Evolutionary conservation across 2,888 invertebrate species (phyloP).

Genomic region (Chirona hameri): DNA sequence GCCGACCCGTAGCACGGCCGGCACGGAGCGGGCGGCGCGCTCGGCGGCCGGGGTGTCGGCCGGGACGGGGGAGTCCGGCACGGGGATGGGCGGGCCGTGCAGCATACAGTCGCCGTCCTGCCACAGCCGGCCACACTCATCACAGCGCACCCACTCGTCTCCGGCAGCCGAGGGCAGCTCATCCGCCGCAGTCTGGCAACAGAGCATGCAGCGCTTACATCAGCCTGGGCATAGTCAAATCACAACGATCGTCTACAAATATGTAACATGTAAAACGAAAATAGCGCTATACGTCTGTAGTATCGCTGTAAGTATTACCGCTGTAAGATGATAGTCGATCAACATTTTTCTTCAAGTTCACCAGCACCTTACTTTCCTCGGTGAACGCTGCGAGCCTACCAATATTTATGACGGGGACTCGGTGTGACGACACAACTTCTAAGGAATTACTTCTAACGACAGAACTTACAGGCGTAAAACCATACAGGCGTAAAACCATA

Average conservation of each 20-base stretch:
- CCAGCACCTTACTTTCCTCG: no score
- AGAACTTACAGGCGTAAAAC: no score
- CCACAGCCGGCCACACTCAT: background rate
- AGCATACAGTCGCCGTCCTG: conserved; percentile 30
- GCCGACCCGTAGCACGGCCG: conserved; percentile 42
- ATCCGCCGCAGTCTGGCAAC: background rate
- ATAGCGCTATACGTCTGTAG: no score
- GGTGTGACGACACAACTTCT: no score
- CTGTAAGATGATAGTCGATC: no score
- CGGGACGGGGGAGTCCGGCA: conserved; percentile 42
- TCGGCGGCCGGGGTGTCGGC: conserved; percentile 41
- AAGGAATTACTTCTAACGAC: no score
- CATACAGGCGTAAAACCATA: no score
- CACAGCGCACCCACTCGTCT: background rate
- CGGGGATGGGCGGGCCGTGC: conserved; percentile 41
- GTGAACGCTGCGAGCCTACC: no score
- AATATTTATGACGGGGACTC: no score
- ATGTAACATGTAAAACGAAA: no score
- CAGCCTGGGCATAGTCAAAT: background rate
- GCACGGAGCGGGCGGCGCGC: conserved; percentile 42
- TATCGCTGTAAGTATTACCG: no score
- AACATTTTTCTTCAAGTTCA: no score
- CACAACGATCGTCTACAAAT: background rate
- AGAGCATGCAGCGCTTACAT: background rate
- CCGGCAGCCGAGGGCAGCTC: background rate